These are phyloP conservation scores for Cybosia mesomella DNA, from an alignment of 2,888 invertebrate species.

Conservation along the genomic window DNA sequence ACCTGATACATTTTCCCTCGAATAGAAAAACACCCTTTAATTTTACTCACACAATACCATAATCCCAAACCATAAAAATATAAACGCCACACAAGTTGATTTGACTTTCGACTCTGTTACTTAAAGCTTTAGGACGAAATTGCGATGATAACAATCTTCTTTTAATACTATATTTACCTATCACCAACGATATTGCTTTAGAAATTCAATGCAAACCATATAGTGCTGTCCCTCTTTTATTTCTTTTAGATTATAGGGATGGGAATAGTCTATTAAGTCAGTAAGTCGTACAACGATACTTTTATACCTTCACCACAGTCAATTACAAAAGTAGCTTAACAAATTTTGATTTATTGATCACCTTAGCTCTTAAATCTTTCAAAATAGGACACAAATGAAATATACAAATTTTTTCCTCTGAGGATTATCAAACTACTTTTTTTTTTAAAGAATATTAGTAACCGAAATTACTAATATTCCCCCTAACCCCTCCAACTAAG, in stretches of 20 bases:
- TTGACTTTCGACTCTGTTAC: constrained; percentile 20
- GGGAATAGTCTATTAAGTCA: constrained; percentile 51
- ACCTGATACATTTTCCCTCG: constrained; percentile 74
- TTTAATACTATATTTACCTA: constrained; percentile 22
- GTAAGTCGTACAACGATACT: constrained; percentile 35
- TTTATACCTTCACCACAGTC: constrained; percentile 29
- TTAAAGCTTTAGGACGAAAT: background rate
- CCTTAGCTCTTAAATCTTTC: no score
- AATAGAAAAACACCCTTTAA: constrained; percentile 76
- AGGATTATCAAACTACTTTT: no score
- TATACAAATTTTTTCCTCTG: no score
- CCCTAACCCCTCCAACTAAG: no score
- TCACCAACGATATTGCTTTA: constrained; percentile 61
- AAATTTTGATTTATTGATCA: no score
- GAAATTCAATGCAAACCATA: constrained; percentile 65
- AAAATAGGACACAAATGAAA: no score
- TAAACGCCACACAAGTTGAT: constrained; percentile 12
- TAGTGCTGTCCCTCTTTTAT: constrained; percentile 61
- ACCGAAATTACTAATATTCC: no score
- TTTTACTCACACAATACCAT: constrained; percentile 65
- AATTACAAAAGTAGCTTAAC: background rate
- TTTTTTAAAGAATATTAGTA: no score
- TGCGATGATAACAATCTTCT: background rate
- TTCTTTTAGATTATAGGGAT: constrained; percentile 59
- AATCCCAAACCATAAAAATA: constrained; percentile 14